Evolutionary conservation across 2,113 vertebrate species (phyloP).

Genomic region (Colinus virginianus): DNA sequence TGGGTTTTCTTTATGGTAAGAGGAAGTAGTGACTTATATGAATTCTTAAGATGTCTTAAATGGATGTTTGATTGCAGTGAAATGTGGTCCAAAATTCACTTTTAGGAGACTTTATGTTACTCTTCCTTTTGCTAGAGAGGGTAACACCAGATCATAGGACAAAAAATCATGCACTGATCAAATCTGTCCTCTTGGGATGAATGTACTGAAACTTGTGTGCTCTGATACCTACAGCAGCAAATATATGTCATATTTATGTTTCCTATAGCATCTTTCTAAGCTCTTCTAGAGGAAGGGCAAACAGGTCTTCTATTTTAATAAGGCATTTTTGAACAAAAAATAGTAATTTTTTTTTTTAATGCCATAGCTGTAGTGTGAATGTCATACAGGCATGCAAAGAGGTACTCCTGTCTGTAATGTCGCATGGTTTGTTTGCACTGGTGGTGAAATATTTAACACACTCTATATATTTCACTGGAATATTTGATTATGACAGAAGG

Average conservation of each 20-base stretch:
- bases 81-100: neutral
- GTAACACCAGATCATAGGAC: neutral
- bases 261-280: neutral
- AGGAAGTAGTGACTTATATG: neutral
- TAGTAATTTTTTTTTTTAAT: neutral
- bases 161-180: neutral
- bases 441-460: neutral
- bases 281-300: neutral
- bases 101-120: neutral
- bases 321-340: neutral
- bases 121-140: neutral
- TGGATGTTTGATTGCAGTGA: neutral
- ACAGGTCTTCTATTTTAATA: neutral
- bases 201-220: no score
- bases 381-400: neutral
- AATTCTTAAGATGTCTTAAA: neutral
- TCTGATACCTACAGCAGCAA: neutral
- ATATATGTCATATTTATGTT: neutral
- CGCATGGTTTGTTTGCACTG: neutral
- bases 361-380: neutral
- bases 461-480: neutral
- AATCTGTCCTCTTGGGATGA: constrained; percentile 29
- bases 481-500: neutral
- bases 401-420: neutral
- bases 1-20: neutral